Percentiles rank a stretch among this genome's conserved stretches.
Conservation (phyloP, 2,113 vertebrate genomes). For the Mormyrus iriodes region DNA sequence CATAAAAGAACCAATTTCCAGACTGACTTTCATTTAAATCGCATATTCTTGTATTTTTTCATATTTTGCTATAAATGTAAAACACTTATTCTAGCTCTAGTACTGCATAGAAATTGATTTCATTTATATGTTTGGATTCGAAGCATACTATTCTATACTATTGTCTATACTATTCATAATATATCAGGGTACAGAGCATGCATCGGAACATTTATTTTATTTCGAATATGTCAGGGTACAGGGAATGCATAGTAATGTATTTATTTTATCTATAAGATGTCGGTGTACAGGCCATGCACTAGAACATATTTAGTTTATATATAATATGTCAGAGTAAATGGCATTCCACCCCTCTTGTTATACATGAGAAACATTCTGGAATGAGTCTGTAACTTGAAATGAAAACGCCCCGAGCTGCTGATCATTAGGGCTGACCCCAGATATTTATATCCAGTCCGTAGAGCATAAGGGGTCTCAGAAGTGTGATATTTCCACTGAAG, state of each 20-base stretch:
- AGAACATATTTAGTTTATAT: not conserved
- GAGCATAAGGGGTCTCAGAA: not conserved
- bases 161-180: not conserved
- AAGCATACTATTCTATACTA: not conserved
- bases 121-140: not conserved
- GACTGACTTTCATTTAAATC: not conserved
- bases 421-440: conserved; percentile 2
- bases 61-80: not conserved
- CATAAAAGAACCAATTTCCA: not conserved
- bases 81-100: not conserved
- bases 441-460: not conserved
- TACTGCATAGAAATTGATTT: not conserved
- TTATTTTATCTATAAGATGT: not conserved
- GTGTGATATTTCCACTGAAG: not conserved
- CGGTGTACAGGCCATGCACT: not conserved
- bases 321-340: not conserved
- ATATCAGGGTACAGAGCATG: no score
- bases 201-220: no score
- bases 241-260: not conserved
- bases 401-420: not conserved
- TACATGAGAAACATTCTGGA: not conserved
- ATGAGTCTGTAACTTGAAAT: conserved; percentile 1
- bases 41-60: not conserved
- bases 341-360: not conserved
- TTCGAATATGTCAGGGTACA: not conserved